phyloP scores from a whole-genome alignment of 2,113 vertebrate species.

The Dipodomys ordii region DNA sequence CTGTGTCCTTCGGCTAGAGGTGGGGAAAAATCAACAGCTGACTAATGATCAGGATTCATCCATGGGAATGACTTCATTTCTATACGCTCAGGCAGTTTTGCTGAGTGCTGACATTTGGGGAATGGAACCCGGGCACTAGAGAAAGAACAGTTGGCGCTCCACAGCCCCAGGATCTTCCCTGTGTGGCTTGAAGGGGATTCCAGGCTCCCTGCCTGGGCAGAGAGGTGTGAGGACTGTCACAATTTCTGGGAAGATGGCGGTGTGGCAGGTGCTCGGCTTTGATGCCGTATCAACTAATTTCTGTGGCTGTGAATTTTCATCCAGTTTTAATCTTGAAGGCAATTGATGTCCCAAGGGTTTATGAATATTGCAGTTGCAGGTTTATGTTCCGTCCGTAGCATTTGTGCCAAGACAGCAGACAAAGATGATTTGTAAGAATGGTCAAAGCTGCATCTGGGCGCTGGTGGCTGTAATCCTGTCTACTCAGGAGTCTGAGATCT shows the following conservation, averaged over 20 bases:
- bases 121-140: not conserved
- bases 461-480: too few species aligned
- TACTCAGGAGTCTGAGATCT: too few species aligned
- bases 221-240: not conserved
- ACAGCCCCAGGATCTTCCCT: not conserved
- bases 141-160: not conserved
- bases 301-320: not conserved
- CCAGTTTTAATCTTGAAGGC: not conserved
- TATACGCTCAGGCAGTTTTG: not conserved
- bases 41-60: not conserved
- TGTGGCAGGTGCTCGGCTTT: not conserved
- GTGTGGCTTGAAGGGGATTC: not conserved
- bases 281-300: not conserved
- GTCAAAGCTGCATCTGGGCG: not conserved
- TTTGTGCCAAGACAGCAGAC: not conserved
- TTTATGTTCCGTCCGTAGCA: not conserved
- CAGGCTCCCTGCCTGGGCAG: not conserved
- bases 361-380: not conserved
- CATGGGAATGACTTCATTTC: not conserved
- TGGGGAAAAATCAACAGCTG: not conserved
- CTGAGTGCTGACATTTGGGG: not conserved
- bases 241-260: not conserved
- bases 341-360: not conserved
- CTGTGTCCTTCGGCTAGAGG: not conserved
- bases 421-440: not conserved